A percentile compares a stretch with the other conserved stretches of the same genome.
phyloP scores from a whole-genome alignment of 35 echinoderm and acorn worm genomes.

The Diadema setosum region DNA sequence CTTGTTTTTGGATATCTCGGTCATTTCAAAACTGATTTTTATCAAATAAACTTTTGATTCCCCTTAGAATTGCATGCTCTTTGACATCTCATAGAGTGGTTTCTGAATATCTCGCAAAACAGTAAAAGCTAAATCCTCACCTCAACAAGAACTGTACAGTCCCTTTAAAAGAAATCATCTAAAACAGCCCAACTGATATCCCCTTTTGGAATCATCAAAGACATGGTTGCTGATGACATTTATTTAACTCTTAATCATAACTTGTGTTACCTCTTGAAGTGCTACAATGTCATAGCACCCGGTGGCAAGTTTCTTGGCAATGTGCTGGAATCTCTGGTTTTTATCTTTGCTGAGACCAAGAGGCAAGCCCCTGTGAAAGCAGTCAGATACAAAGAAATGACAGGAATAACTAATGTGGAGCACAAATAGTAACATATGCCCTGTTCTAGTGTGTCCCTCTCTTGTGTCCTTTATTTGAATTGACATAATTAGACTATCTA shows the following conservation, averaged over 20 bases:
- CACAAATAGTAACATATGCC: too few relatives aligned
- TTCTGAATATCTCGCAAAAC: neutral
- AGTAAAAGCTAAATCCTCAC: neutral
- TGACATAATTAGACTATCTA: too few relatives aligned
- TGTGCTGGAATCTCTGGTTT: neutral
- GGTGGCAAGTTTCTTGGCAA: slow-evolving; percentile 30
- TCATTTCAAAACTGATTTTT: too few relatives aligned
- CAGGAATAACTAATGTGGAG: too few relatives aligned
- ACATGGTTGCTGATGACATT: neutral
- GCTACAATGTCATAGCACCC: slow-evolving; percentile 46
- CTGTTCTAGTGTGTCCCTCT: too few relatives aligned
- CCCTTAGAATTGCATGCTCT: too few relatives aligned
- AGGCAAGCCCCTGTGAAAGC: slow-evolving; percentile 13
- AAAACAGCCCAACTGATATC: neutral
- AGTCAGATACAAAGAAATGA: neutral
- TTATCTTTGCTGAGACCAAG: slow-evolving; percentile 9
- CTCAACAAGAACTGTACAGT: neutral
- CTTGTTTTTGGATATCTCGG: too few relatives aligned
- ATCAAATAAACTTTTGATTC: too few relatives aligned
- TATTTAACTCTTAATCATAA: neutral
- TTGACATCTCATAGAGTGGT: neutral
- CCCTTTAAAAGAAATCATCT: neutral
- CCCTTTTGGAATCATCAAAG: neutral
- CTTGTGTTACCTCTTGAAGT: slow-evolving; percentile 38
- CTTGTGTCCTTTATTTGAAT: too few relatives aligned